Conservation (phyloP, 2,113 vertebrate species). For the Eurystomus gularis region DNA sequence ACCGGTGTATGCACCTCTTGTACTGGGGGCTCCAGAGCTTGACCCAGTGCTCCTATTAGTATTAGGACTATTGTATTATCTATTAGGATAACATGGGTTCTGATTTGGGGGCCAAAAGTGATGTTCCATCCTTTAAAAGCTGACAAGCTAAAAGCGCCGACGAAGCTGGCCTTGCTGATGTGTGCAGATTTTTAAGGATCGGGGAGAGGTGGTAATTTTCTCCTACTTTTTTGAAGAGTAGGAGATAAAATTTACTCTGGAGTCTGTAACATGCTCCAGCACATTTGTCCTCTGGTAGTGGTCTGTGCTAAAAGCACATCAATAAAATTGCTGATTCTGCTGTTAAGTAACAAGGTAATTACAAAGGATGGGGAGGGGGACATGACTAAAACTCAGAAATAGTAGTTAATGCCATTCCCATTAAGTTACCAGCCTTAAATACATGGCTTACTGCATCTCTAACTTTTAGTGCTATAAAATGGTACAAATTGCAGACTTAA, state of each 20-base stretch:
- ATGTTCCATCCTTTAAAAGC: not conserved
- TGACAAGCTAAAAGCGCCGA: not conserved
- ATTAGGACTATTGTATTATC: not conserved
- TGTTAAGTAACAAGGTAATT: slow-evolving; percentile 55
- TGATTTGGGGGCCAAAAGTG: not conserved
- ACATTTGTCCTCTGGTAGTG: slow-evolving; percentile 42
- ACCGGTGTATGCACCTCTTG: too few species aligned
- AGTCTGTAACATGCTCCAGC: slow-evolving; percentile 2
- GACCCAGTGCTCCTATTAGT: too few species aligned
- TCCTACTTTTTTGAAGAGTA: not conserved
- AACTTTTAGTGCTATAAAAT: slow-evolving; percentile 43
- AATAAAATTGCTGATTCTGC: slow-evolving; percentile 58
- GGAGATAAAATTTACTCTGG: not conserved
- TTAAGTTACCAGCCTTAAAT: slow-evolving; percentile 56
- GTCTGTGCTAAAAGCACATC: slow-evolving; percentile 53
- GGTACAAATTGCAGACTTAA: slow-evolving; percentile 36
- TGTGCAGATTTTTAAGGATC: not conserved
- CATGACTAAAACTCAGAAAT: slow-evolving; percentile 14
- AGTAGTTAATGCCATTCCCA: slow-evolving; percentile 15
- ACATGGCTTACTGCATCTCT: slow-evolving; percentile 56
- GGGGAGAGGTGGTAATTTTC: not conserved
- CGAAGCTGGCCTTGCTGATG: not conserved
- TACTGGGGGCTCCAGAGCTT: too few species aligned
- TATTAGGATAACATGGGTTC: not conserved
- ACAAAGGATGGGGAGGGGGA: slow-evolving; percentile 24